Conservation (phyloP, 2,113 vertebrate genomes). For the Pycnonotus jocosus region DNA sequence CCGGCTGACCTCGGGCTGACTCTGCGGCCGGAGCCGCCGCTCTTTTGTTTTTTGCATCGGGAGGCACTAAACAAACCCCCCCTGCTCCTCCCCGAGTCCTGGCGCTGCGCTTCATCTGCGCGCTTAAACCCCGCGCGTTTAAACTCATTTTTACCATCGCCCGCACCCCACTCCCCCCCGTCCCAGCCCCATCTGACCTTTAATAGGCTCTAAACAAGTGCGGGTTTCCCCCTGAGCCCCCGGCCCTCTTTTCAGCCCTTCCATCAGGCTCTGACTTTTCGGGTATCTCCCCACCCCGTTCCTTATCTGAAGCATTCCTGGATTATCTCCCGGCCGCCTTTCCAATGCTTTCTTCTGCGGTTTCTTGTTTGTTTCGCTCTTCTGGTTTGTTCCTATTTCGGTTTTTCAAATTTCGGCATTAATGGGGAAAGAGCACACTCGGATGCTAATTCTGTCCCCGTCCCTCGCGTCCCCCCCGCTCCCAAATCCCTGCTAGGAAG, state of each 20-base stretch:
- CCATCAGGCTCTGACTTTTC: constrained; percentile 51
- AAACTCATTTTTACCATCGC: constrained; percentile 27
- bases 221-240: not conserved
- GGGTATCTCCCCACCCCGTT: not conserved
- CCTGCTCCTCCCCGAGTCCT: not conserved
- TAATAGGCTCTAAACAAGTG: constrained; percentile 56
- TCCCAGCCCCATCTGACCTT: constrained; percentile 14
- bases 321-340: constrained; percentile 66
- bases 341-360: constrained; percentile 62
- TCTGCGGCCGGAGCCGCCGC: constrained; percentile 62
- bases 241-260: constrained; percentile 19
- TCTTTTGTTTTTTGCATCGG: constrained; percentile 61
- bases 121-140: not conserved
- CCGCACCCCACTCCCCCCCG: not conserved
- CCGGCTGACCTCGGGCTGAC: constrained; percentile 80
- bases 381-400: constrained; percentile 26
- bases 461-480: not conserved
- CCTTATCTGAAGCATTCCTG: constrained; percentile 72
- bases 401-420: constrained; percentile 60
- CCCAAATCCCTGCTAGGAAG: not conserved
- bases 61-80: constrained; percentile 53
- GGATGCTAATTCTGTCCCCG: not conserved
- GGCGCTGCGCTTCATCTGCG: not conserved
- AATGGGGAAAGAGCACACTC: constrained; percentile 27
- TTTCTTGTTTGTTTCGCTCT: constrained; percentile 4